Evolutionary conservation across 2,888 invertebrate species (phyloP), one percentile per base, ranked within the genome.

Genomic region (Dioctria linearis): DNA sequence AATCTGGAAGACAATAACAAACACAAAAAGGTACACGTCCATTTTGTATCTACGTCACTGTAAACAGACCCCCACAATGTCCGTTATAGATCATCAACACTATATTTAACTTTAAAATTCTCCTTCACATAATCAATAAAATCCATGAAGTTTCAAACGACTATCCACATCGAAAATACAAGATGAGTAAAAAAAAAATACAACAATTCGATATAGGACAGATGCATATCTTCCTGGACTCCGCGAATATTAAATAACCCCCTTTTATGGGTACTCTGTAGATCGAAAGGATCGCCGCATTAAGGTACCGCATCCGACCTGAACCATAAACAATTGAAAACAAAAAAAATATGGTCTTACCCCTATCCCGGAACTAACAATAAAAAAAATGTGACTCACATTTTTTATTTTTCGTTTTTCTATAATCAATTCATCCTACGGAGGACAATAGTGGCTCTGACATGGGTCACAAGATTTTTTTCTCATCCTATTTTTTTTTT

Each of bases 361-460:
- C 82, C 82, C 82, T 82, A 82, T 82, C 82, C 80, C 82, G 80
- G 82, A 82, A 82, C 80, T 76, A 82, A 82, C 78, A 51, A 67
- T 71, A 75, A 81, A 81, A 81, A 81, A 79, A 81, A 25, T 75
- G 75, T 81, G 79, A 75, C 65, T 66, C 79, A 79, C 79, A 81
- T 79, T 79, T 81, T 81, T 81, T 81, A 37, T 46, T 25, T 25
- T 25, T 25, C 25, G 25, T 25, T 25, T 25, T 25, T 25, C 25
- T 25, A 25, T 25, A 25, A 25, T 25, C 25, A 25, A 61, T 63
- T 54, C 73, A 71, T 78, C 76, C 67, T 43, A 61, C 59, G 40
- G 65, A 75, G 57, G 61, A 75, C 75, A 75, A 75, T 59, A 59
- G 39, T 6, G 43, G 5, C 42, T 67, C 75, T 75, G 59, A 75